A percentile compares a stretch with the other conserved stretches of the same genome.
Conservation (phyloP, 2,113 vertebrate genomes). For the Drymodes brunneopygia region DNA sequence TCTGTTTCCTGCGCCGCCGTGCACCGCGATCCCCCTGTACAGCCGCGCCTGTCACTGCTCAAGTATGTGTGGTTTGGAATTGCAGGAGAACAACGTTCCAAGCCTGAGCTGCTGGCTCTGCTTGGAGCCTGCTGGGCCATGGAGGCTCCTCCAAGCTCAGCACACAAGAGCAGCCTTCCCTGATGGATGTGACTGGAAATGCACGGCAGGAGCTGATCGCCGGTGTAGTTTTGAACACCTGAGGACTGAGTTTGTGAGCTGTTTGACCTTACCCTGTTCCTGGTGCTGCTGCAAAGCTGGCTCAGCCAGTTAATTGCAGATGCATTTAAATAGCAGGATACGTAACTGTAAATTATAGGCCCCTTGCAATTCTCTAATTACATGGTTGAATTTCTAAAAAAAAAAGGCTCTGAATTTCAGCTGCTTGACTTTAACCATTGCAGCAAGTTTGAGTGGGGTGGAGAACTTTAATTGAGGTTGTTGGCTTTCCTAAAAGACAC, state of each 20-base stretch:
- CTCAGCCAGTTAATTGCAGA: background rate
- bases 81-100: constrained; percentile 45
- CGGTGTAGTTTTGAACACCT: background rate
- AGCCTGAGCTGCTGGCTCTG: constrained; percentile 56
- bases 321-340: background rate
- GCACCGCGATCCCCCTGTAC: constrained; percentile 45
- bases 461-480: background rate
- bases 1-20: constrained; percentile 12
- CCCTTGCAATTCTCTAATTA: background rate
- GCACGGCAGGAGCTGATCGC: background rate
- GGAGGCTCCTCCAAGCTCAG: constrained; percentile 7
- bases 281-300: background rate
- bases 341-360: background rate
- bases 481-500: background rate
- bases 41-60: constrained; percentile 63
- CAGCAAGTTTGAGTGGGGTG: background rate
- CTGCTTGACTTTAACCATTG: background rate
- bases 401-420: background rate
- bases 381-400: background rate
- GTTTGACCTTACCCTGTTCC: background rate
- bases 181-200: background rate
- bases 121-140: background rate
- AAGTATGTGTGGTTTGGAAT: constrained; percentile 78
- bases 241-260: background rate
- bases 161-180: background rate